Conservation (phyloP, 2,797 vertebrate genomes). For the Sebastes wilsoni region DNA sequence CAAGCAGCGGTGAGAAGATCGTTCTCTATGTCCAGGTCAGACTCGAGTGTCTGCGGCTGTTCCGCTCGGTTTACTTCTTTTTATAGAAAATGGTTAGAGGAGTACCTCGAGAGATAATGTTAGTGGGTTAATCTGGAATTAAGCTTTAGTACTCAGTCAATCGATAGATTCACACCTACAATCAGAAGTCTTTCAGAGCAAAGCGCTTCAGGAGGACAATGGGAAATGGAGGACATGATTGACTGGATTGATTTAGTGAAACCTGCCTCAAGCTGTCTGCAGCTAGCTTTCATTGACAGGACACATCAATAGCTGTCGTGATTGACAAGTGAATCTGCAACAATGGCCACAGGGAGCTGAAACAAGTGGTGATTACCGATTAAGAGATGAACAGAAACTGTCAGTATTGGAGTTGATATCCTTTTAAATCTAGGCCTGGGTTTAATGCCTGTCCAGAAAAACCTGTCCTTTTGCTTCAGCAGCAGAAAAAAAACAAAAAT, state of each 20-base stretch:
- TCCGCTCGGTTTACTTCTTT: neutral
- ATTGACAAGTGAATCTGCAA: conserved; percentile 39
- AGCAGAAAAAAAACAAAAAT: neutral
- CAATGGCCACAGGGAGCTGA: neutral
- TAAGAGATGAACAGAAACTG: neutral
- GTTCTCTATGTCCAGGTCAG: conserved; percentile 2
- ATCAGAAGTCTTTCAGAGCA: conserved; percentile 28
- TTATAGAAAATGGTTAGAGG: conserved; percentile 13
- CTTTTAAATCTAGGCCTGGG: neutral
- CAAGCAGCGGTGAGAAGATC: neutral
- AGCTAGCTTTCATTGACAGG: conserved; percentile 16
- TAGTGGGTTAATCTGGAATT: conserved; percentile 56
- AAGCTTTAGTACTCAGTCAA: conserved; percentile 22
- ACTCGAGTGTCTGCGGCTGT: neutral
- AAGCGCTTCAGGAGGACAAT: conserved; percentile 24
- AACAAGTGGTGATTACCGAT: neutral
- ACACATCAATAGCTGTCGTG: conserved; percentile 25
- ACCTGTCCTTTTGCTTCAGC: accelerated
- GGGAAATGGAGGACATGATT: conserved; percentile 12
- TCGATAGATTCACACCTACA: conserved; percentile 38
- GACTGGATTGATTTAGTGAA: conserved; percentile 36
- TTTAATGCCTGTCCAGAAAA: neutral
- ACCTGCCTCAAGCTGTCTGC: conserved; percentile 8
- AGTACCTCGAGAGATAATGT: conserved; percentile 24
- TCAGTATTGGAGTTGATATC: neutral